Base-by-base conservation (phyloP, 2,113 vertebrate genomes). In the Ovis canadensis region DNA sequence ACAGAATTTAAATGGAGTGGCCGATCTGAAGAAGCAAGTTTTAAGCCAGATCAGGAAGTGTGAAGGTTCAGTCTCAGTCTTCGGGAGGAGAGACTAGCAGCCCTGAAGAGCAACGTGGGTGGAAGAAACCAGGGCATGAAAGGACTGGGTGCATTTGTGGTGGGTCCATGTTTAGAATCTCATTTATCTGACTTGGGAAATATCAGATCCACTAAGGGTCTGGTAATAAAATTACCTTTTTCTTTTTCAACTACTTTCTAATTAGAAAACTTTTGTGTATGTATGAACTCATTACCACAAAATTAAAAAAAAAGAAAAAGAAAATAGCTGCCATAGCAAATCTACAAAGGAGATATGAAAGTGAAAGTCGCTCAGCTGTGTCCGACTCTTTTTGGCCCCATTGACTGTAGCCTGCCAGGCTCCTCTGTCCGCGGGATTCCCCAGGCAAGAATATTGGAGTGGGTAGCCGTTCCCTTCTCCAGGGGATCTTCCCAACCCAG, bases 311-410 rank as follows among this genome's bases (percentile, higher is more conserved):
- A 36, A 71, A 71, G 15, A 40, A 55, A 23, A 12, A 17, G 31
- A 60, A 17, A 86, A 60, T 29, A 25, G 27, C 31, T 48, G 3
- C 1, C 11, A 6, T 11, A 93, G 43, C 31, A 62, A 80, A 84
- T 74, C 52, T 55, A 45, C 21, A 50, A 74, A 57, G 43, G 85
- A 54, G 5, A 67, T 7, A 7, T 7, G 67, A 71, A 36, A 71
- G n/a, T 71, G n/a, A 21, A 36, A 36, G n/a, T 71, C 2, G 0
- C n/a, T 71, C n/a, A 23, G 67, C 12, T 11, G n/a, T 40, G n/a
- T 71, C 64, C 0, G 9, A 21, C 64, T 67, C 64, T 67, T n/a
- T n/a, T 19, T 67, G 64, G 11, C 17, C 17, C 17, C 2, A 10
- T 21, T 17, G 4, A 11, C 17, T 36, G 33, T 36, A 67, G 64